Conservation (phyloP, 2,113 vertebrate species). For the Chroicocephalus ridibundus region DNA sequence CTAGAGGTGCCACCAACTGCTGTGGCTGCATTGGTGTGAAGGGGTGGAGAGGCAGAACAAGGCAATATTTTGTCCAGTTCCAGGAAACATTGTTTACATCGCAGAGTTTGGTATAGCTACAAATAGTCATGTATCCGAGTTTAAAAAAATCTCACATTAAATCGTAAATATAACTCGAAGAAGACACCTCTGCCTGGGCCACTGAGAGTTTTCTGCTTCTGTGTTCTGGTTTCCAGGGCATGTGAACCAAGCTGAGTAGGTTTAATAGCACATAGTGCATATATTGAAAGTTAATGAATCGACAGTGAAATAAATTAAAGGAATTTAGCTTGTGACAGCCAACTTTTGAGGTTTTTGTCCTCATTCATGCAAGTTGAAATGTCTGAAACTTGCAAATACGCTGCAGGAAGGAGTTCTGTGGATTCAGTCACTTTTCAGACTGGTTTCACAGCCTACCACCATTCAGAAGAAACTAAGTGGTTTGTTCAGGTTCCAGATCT, state of each 20-base stretch:
- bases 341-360: background rate
- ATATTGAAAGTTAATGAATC: background rate
- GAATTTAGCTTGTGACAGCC: background rate
- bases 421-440: background rate
- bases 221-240: background rate
- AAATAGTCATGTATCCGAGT: accelerated
- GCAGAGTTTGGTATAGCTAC: background rate
- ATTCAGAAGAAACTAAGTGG: background rate
- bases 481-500: background rate
- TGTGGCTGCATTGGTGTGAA: accelerated
- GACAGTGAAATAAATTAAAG: background rate
- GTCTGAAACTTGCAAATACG: background rate
- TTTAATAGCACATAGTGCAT: background rate
- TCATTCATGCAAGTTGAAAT: background rate
- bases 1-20: background rate
- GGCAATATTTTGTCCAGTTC: background rate
- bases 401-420: background rate
- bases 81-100: background rate
- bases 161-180: background rate
- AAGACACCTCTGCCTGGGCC: background rate
- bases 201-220: background rate
- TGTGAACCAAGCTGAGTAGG: background rate
- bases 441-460: background rate
- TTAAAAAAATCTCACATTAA: background rate
- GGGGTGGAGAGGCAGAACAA: background rate